These are phyloP conservation scores for Selene dorsalis DNA, from an alignment of 2,797 vertebrate species.

Conservation along the genomic window DNA sequence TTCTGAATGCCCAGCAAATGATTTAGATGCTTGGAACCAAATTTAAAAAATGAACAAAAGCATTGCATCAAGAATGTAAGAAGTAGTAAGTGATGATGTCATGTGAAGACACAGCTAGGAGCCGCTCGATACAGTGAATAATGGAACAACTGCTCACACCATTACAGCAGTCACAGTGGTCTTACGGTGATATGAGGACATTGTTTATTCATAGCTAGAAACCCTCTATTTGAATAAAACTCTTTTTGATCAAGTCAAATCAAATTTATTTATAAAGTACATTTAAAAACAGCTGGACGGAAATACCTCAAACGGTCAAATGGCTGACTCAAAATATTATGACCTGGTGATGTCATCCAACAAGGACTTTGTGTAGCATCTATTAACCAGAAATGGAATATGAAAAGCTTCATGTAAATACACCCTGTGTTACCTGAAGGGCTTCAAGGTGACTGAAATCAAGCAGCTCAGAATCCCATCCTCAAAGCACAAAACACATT, in stretches of 20 bases:
- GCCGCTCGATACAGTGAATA: slow-evolving; percentile 16
- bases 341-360: neutral
- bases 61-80: neutral
- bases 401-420: neutral
- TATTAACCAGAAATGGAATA: neutral
- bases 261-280: neutral
- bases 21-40: slow-evolving; percentile 1
- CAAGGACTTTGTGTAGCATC: neutral
- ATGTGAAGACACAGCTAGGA: slow-evolving; percentile 14
- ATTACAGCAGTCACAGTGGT: slow-evolving; percentile 3
- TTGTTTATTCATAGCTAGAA: slow-evolving; percentile 15
- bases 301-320: neutral
- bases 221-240: neutral
- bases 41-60: neutral
- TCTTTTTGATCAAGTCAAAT: too few relatives aligned
- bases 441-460: neutral
- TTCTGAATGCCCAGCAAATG: neutral
- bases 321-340: neutral
- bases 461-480: slow-evolving; percentile 1
- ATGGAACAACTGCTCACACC: slow-evolving; percentile 4
- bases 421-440: neutral
- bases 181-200: neutral
- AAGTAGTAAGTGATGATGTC: slow-evolving; percentile 18
- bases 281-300: neutral
- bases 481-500: slow-evolving; percentile 9